Evolutionary conservation across 2,888 invertebrate species (phyloP), one percentile per base, ranked within the genome.

Genomic region (Luperina testacea): DNA sequence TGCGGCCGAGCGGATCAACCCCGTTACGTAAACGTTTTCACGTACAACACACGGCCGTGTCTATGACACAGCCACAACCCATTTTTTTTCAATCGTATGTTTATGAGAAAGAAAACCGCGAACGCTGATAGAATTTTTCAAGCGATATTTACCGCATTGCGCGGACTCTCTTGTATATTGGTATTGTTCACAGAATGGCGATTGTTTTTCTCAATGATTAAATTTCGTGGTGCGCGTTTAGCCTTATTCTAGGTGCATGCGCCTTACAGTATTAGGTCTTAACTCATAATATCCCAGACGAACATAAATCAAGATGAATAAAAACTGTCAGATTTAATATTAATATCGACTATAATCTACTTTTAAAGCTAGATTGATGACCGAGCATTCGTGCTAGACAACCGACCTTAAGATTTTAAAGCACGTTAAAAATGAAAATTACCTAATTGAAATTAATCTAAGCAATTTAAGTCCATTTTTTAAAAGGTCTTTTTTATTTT

Each of bases 311-410:
- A 64, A 24, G 20, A 78, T 48, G 2, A 45, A 45, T 48, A 9
- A 73, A 63, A 81, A 24, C 53, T 27, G 81, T 72, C 53, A 57
- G 53, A 48, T 73, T 57, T 64, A 0, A 64, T 57, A 73, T 64
- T 20, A 57, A 27, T 38, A 24, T 27, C 17, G 9, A 64, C 27
- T 65, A 0, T 81, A 64, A 81, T 48, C 17, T 57, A 57, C 38
- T 72, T 79, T 78, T 72, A 64, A 73, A 73, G 27, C 17, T 27
- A 73, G 48, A 79, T 38, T 79, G 64, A 79, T 81, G 48, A 20
- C 5, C 0, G 7, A 64, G 24, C 45, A 38, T 81, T 81, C 1
- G 15, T 38, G 38, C 38, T 57, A 6, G 72, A 64, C 48, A 38
- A 27, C 24, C 0, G 2, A 20, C 13, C 53, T n/a, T 45, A 32